phyloP scores from a whole-genome alignment of 2,113 vertebrate species.

The Gymnobelideus leadbeateri region DNA sequence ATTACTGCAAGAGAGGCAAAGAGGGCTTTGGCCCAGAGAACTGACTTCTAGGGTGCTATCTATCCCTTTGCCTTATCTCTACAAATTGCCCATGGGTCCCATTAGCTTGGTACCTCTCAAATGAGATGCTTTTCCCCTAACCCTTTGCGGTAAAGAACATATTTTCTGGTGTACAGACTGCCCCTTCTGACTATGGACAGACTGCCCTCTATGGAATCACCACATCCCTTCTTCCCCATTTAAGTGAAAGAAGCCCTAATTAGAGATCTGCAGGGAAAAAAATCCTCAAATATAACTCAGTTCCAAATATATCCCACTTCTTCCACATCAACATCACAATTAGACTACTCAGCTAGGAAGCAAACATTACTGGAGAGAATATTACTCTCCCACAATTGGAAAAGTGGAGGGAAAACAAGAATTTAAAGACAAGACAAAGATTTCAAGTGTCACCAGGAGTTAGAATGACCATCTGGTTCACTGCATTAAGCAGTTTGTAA shows the following conservation, averaged over 20 bases:
- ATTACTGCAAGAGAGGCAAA: background rate
- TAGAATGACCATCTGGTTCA: slow-evolving; percentile 13
- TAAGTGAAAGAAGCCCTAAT: background rate
- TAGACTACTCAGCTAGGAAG: background rate
- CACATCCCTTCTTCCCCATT: background rate
- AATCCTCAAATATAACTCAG: background rate
- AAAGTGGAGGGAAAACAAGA: background rate
- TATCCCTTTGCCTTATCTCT: background rate
- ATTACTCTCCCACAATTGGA: background rate
- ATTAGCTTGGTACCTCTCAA: background rate
- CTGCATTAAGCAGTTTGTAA: slow-evolving; percentile 9
- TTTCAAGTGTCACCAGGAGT: background rate
- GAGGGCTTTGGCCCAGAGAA: background rate
- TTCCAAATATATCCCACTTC: background rate
- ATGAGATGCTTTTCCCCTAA: background rate
- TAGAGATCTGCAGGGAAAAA: background rate
- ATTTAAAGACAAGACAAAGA: background rate
- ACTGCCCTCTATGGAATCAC: background rate
- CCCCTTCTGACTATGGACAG: background rate
- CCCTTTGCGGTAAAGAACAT: background rate
- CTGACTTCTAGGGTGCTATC: background rate
- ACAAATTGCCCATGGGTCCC: background rate
- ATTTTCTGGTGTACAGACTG: background rate
- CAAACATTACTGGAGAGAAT: background rate
- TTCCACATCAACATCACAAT: background rate